Base-by-base conservation (phyloP, 1,140 invertebrate species). In the Aphelenchoides besseyi region DNA sequence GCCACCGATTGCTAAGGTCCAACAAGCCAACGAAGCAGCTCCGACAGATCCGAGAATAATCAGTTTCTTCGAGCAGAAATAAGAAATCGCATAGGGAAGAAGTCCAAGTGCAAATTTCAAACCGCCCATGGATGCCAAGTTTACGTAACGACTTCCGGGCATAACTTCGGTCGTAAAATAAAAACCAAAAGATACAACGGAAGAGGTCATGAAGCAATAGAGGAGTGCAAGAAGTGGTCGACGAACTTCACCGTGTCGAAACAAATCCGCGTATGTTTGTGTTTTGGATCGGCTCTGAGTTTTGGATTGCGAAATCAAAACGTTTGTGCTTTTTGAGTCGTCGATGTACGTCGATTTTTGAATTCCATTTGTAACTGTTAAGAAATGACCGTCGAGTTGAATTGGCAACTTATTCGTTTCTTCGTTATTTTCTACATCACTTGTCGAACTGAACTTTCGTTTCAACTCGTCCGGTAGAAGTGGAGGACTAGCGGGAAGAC, bases 121-220 rank as follows among this genome's bases (percentile, higher is more conserved):
- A 37, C 53, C 18, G n/a, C 81, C 81, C 76, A 81, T 83, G 3
- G 67, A 3, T 0, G 69, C 76, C 35, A 84, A 54, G 57, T 84
- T 83, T 9, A 68, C 12, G 35, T 68, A 82, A 18, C 81, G 78
- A 36, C 73, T 77, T 23, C 81, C 81, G 33, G 82, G 76, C 9
- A 83, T 35, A 8, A 69, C 63, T 30, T 84, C 81, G 3, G 82
- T 66, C 1, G 71, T 70, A 53, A 83, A 83, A 69, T 83, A 84
- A 33, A 80, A 75, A 2, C 82, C 81, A 63, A 84, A 83, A 2
- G 82, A 83, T 8, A 84, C 78, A 28, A 83, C 59, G 28, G 68
- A 72, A 16, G 81, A 80, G 0, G 80, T 73, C 0, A 77, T 36
- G 41, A 84, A 83, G 37, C 80, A 83, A 55, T 80, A 83, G 52